phyloP scores from a whole-genome alignment of 2,888 invertebrate species.

The Spatulosminthurus flaviceps region DNA sequence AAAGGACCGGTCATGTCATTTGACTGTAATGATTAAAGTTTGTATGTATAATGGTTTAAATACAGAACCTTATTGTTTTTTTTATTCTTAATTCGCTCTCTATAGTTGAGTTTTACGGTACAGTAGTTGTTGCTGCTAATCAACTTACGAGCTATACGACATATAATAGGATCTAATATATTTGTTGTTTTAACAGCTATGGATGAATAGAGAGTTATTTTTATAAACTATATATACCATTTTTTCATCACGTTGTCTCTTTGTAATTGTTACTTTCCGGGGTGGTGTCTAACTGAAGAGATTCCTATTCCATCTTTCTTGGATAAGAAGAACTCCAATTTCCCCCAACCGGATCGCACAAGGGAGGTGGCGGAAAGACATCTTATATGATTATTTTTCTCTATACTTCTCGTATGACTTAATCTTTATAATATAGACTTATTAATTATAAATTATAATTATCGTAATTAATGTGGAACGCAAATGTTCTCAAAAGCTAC shows the following conservation, averaged over 20 bases:
- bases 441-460: constrained; percentile 20
- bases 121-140: not conserved
- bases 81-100: not conserved
- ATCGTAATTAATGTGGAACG: constrained; percentile 35
- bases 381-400: constrained; percentile 34
- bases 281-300: not conserved
- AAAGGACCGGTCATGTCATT: too few relatives aligned
- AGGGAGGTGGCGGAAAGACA: constrained; percentile 38
- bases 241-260: constrained; percentile 26
- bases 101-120: constrained; percentile 10
- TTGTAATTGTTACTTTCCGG: constrained; percentile 18
- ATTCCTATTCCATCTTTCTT: not conserved
- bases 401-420: constrained; percentile 5
- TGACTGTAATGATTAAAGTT: too few relatives aligned
- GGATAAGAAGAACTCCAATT: not conserved
- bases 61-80: too few relatives aligned
- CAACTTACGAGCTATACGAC: too few relatives aligned
- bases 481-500: constrained; percentile 38
- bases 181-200: constrained; percentile 9
- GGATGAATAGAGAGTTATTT: constrained; percentile 23
- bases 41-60: too few relatives aligned
- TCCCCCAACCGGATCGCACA: constrained; percentile 21
- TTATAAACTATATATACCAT: constrained; percentile 10
- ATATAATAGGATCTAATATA: not conserved
- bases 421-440: constrained; percentile 9